Percentiles rank a stretch among this genome's conserved stretches.
Conservation (phyloP, 2,888 invertebrate genomes). For the Baronia brevicornis region DNA sequence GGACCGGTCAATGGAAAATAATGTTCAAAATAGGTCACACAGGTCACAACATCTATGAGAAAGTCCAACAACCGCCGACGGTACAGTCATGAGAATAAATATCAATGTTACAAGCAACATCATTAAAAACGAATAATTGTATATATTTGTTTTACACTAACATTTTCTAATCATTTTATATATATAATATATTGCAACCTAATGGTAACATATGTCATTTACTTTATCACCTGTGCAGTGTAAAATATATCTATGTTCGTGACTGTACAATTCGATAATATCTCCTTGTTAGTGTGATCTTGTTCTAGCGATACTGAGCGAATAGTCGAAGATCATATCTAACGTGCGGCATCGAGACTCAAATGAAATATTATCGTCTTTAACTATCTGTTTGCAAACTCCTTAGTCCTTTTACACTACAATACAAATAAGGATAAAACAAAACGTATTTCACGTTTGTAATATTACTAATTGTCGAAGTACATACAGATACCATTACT, state of each 20-base stretch:
- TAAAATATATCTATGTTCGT: too few species aligned
- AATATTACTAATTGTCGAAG: too few species aligned
- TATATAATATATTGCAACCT: too few species aligned
- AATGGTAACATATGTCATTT: too few species aligned
- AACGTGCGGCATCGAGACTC: conserved; percentile 48
- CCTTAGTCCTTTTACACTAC: conserved; percentile 15
- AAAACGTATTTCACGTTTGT: too few species aligned
- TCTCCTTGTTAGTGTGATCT: conserved; percentile 46
- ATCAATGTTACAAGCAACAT: conserved; percentile 32
- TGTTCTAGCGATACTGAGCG: conserved; percentile 50
- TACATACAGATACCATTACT: too few species aligned
- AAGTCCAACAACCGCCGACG: conserved; percentile 11
- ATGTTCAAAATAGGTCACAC: conserved; percentile 12
- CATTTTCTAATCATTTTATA: too few species aligned
- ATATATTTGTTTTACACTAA: conserved; percentile 20
- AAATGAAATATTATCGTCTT: conserved; percentile 50
- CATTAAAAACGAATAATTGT: conserved; percentile 27
- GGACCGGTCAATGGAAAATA: conserved; percentile 10
- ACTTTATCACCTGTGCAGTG: too few species aligned
- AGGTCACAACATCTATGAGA: conserved; percentile 14
- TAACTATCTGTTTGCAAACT: conserved; percentile 44
- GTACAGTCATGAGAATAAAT: too few species aligned
- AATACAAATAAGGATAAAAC: conserved; percentile 14
- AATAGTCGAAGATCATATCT: conserved; percentile 54
- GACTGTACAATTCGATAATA: conserved; percentile 33